Evolutionary conservation across 2,113 vertebrate species (phyloP).

Genomic region (Pungitius pungitius): DNA sequence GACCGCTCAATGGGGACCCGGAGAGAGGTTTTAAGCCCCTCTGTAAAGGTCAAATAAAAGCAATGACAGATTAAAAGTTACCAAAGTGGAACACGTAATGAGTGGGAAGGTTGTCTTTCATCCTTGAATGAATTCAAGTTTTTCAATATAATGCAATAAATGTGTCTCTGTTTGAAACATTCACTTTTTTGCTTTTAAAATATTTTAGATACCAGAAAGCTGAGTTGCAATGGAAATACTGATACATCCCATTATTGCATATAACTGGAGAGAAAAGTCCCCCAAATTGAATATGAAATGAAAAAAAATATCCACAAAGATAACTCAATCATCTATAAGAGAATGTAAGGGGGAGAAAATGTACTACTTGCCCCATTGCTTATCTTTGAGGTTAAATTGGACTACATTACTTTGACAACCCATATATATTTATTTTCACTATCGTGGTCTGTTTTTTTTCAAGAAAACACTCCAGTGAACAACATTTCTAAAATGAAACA

Average conservation of each 20-base stretch:
- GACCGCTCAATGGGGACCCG: neutral
- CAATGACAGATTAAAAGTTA: neutral
- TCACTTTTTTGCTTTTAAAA: neutral
- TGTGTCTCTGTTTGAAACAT: neutral
- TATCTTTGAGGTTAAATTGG: neutral
- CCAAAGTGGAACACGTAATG: neutral
- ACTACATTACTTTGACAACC: neutral
- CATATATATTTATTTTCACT: neutral
- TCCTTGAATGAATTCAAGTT: neutral
- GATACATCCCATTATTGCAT: neutral
- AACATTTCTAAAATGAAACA: conserved; percentile 35
- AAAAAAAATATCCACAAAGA: neutral
- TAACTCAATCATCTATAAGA: neutral
- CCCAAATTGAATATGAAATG: neutral
- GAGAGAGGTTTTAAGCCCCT: neutral
- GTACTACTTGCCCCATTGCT: neutral
- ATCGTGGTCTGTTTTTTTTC: neutral
- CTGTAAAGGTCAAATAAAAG: neutral
- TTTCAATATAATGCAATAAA: neutral
- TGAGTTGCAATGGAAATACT: neutral
- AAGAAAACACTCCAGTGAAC: conserved; percentile 7
- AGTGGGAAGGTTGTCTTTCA: neutral
- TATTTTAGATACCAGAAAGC: neutral
- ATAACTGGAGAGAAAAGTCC: neutral
- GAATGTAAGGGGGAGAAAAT: neutral